These are phyloP conservation scores for Propithecus coquereli DNA, from an alignment of 2,113 vertebrate genomes.

Conservation along the genomic window DNA sequence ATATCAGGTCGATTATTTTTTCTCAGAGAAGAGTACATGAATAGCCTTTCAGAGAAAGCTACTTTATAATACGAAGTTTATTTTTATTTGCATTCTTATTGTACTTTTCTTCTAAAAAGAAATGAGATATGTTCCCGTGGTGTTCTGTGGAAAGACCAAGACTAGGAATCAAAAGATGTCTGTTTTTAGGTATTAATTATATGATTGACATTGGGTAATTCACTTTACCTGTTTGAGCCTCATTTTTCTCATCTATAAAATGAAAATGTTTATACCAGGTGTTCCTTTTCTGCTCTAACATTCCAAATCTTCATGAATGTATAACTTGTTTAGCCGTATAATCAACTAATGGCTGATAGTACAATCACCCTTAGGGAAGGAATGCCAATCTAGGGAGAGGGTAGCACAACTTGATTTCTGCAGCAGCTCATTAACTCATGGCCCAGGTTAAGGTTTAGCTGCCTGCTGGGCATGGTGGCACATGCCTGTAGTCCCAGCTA, in stretches of 20 bases:
- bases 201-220: not conserved
- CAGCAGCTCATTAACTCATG: not conserved
- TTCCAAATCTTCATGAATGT: not conserved
- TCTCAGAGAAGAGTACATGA: not conserved
- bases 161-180: not conserved
- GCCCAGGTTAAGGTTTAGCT: not conserved
- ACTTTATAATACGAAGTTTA: not conserved
- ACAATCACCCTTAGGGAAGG: not conserved
- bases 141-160: not conserved
- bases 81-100: not conserved
- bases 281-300: not conserved
- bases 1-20: not conserved
- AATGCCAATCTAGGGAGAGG: accelerated
- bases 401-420: not conserved
- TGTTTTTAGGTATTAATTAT: not conserved
- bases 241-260: not conserved
- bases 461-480: not conserved
- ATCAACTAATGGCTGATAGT: not conserved
- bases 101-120: not conserved
- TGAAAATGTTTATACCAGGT: not conserved
- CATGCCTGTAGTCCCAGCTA: too few relatives aligned
- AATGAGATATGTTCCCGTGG: not conserved
- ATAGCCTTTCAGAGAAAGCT: not conserved
- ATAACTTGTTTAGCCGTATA: not conserved
- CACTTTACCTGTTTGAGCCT: not conserved